Evolutionary conservation across 2,797 vertebrate genomes (phyloP).

Genomic region (Macroramphosus scolopax): DNA sequence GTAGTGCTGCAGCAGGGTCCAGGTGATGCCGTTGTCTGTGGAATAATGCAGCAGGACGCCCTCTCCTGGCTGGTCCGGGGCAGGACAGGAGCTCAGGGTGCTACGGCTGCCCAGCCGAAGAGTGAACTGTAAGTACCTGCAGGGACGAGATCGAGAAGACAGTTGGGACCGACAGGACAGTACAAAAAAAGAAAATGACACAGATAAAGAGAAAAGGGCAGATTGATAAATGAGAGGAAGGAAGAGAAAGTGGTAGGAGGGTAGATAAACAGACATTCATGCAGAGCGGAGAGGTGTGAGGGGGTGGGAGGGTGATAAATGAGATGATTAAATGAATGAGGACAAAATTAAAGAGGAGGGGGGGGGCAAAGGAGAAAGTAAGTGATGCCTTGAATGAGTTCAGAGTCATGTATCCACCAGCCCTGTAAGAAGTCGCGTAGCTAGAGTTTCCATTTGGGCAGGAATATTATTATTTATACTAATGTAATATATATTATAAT

Average conservation of each 20-base stretch:
- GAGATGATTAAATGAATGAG: slow-evolving; percentile 59
- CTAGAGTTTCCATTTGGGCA: slow-evolving; percentile 5
- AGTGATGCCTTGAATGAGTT: slow-evolving; percentile 16
- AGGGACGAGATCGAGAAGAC: slow-evolving; percentile 1
- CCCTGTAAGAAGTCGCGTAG: slow-evolving; percentile 12
- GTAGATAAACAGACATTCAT: slow-evolving; percentile 43
- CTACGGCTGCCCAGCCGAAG: slow-evolving; percentile 93
- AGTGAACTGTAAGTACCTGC: slow-evolving; percentile 95
- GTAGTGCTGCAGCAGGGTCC: slow-evolving; percentile 96
- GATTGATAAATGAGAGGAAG: slow-evolving; percentile 34
- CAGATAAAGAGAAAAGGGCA: slow-evolving; percentile 13
- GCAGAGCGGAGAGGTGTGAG: slow-evolving; percentile 30
- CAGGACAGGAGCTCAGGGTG: slow-evolving; percentile 92
- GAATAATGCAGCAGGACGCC: slow-evolving; percentile 95
- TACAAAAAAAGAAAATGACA: neutral
- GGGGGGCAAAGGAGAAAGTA: slow-evolving; percentile 23
- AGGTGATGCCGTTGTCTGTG: slow-evolving; percentile 95
- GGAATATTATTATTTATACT: slow-evolving; percentile 18
- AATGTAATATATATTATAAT: slow-evolving; percentile 48
- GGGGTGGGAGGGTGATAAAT: slow-evolving; percentile 58
- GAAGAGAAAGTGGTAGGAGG: slow-evolving; percentile 12
- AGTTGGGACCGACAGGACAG: neutral
- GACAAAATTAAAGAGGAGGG: slow-evolving; percentile 47
- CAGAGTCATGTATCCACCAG: slow-evolving; percentile 18
- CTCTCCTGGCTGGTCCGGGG: slow-evolving; percentile 94